Evolutionary conservation across 2,888 invertebrate genomes (phyloP), one percentile per base, ranked within the genome.

Genomic region (Leucoptera coffeella): DNA sequence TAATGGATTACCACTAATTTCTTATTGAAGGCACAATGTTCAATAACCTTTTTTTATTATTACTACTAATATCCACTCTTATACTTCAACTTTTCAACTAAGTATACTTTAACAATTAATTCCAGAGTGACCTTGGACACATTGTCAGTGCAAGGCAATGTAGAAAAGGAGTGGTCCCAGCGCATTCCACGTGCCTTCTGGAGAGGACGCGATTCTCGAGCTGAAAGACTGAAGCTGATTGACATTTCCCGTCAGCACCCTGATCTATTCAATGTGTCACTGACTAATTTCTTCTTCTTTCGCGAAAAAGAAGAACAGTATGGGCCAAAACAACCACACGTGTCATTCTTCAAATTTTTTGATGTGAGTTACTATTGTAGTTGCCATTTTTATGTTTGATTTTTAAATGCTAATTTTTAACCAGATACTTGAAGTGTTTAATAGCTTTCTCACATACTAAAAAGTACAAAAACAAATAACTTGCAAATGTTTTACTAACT

Each of bases 221-320:
- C 77, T 29, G 87, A 91, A 47, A 73, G 96, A 15, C 69, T 96
- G 10, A 76, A 87, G 38, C 73, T 96, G 12, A 80, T 95, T 9
- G 80, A 84, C 28, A 75, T 95, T 37, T 78, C 89, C 0, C 74
- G 82, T 34, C 45, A 44, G 2, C 43, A 67, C 35, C 85, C 92
- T 0, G 78, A 90, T 27, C 53, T 93, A 4, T 79, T 94, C 32
- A 93, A 96, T 62, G 94, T 82, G 8, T 90, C 91, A 0, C 77
- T 96, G 13, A 96, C 96, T 1, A 90, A 93, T 50, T 95, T 95
- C 59, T 97, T 97, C 58, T 97, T 97, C 69, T 96, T 89, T 47
- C 78, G 81, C 35, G 82, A 93, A 40, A 78, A 89, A 54, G 83
- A 86, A 48, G 67, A 80, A 12, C 73, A 82, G 44, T 93, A 93